Base-by-base conservation (phyloP, 2,888 invertebrate genomes). In the Drosophila villosipedis region DNA sequence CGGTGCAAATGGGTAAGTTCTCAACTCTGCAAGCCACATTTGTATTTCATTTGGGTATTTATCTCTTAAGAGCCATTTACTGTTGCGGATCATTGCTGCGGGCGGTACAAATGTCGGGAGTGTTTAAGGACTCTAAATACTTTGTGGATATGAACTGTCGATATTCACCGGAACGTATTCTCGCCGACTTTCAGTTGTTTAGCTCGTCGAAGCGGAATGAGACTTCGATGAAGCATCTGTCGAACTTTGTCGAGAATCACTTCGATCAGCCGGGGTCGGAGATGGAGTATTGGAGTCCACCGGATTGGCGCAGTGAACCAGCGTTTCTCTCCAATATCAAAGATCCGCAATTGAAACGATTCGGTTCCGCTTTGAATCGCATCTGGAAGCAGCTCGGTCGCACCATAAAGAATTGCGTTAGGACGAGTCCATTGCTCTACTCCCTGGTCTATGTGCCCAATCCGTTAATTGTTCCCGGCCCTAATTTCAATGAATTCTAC, bases 121-220 rank as follows among this genome's bases (percentile, higher is more conserved):
- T 98, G 61, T 97, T 95, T 94, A 94, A 95, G 49, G 98, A 98
- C 94, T 97, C 97, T 55, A 98, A 98, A 92, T 96, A 97, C 50
- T 98, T 98, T 94, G 98, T 98, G 25, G 98, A 98, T 90, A 97
- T 97, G 97, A 96, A 96, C 94, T 94, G 97, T 85, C 96, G 95
- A 90, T 91, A 94, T 54, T 94, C 95, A 0, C 95, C 96, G 6
- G 95, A 95, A 79, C 94, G 95, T 78, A 96, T 96, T 3, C 91
- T 96, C 89, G 92, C 93, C 4, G 94, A 94, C 65, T 97, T 96
- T 89, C 92, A 94, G 12, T 96, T 91, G 95, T 84, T 87, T 5
- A 63, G 73, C 30, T 65, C 80, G 22, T 79, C 84, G 39, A 73
- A 76, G 39, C 75, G 67, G 19, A 87, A 89, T 22, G 90, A 88